phyloP scores from a whole-genome alignment of 1,140 invertebrate species.

The Drosophila virilis region DNA sequence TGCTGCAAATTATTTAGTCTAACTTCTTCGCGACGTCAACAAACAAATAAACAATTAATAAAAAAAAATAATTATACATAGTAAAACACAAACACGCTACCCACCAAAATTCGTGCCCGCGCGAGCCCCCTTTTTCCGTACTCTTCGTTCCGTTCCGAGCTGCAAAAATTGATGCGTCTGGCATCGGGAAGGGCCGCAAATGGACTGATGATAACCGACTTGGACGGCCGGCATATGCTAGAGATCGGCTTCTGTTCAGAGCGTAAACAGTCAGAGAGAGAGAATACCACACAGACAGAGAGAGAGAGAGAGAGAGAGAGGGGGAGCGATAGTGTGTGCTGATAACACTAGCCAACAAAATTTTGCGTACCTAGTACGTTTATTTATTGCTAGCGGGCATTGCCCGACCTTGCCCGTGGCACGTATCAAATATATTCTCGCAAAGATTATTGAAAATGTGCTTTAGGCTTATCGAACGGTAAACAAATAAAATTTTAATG shows the following conservation, averaged over 20 bases:
- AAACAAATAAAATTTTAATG: too few species aligned
- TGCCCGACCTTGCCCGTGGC: too few species aligned
- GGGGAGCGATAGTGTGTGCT: slow-evolving; percentile 11
- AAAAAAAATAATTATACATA: slow-evolving; percentile 1
- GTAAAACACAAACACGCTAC: background rate
- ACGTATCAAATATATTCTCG: too few species aligned
- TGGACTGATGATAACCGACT: slow-evolving; percentile 22
- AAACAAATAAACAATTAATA: slow-evolving; percentile 15
- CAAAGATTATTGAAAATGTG: too few species aligned
- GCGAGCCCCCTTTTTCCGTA: background rate
- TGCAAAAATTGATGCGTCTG: slow-evolving; percentile 34
- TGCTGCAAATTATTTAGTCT: slow-evolving; percentile 15
- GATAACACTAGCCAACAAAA: slow-evolving; percentile 19
- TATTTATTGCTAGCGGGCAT: background rate
- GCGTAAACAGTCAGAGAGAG: background rate
- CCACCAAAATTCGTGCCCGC: too few species aligned
- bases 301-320: slow-evolving; percentile 5
- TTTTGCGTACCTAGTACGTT: background rate
- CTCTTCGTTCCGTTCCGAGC: slow-evolving; percentile 19
- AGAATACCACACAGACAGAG: background rate
- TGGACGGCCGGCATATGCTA: background rate
- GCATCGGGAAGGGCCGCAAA: slow-evolving; percentile 19
- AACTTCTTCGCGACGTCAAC: slow-evolving; percentile 32
- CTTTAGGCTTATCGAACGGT: too few species aligned
- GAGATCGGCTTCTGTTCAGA: background rate